phyloP scores from a whole-genome alignment of 2,797 vertebrate species.

The Brachyrhaphis roseni region DNA sequence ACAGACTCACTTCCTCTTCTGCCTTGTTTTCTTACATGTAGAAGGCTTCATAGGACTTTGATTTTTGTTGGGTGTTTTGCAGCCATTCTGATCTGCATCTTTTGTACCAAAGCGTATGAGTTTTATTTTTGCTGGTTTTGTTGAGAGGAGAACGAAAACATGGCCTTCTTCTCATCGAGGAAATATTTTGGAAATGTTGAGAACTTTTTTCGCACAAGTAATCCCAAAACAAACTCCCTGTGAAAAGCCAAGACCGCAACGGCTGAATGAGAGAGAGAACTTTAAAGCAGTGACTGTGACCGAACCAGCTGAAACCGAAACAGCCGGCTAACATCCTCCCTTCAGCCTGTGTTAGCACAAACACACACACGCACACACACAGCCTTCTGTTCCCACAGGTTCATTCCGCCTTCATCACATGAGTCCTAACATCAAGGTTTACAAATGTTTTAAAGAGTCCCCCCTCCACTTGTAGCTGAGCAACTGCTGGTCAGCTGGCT shows the following conservation, averaged over 20 bases:
- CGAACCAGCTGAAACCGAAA: neutral
- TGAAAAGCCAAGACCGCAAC: neutral
- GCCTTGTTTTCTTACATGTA: constrained; percentile 24
- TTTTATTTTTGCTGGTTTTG: constrained; percentile 3
- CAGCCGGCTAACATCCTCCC: neutral
- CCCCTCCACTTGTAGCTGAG: neutral
- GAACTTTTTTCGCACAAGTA: neutral
- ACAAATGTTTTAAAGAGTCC: neutral
- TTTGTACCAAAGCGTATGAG: constrained; percentile 60
- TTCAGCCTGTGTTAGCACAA: neutral
- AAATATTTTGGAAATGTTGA: constrained; percentile 19
- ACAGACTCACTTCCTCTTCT: neutral
- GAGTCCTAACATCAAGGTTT: neutral
- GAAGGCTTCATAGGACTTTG: constrained; percentile 13
- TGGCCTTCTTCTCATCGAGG: neutral
- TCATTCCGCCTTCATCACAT: neutral
- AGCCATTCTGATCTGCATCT: constrained; percentile 25
- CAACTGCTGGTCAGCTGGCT: constrained; percentile 1
- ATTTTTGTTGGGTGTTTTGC: constrained; percentile 1
- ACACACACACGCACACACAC: neutral
- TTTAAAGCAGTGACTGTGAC: neutral
- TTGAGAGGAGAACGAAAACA: constrained; percentile 11
- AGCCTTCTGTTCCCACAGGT: neutral
- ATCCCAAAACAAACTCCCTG: constrained; percentile 14
- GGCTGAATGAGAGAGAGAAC: neutral